Percentiles rank a stretch among this genome's conserved stretches.
Evolutionary conservation across 2,888 invertebrate genomes (phyloP).

Genomic region (Buathra laborator): DNA sequence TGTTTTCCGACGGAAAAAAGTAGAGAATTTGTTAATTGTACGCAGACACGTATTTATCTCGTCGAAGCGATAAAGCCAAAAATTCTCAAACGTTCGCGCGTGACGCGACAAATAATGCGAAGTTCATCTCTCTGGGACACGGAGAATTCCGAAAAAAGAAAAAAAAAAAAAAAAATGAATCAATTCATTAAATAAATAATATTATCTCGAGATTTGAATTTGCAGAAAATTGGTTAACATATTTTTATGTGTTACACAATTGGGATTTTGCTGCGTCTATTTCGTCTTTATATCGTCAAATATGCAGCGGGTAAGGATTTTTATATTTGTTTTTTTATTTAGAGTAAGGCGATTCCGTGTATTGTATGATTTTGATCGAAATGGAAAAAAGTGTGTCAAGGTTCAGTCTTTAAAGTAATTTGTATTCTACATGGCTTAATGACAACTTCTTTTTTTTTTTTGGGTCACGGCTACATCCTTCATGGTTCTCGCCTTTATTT

Average conservation of each 20-base stretch:
- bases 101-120: not conserved
- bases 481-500: not conserved
- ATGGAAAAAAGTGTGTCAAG: conserved; percentile 16
- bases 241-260: conserved; percentile 97
- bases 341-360: not conserved
- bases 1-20: conserved; percentile 1
- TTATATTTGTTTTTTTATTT: not conserved
- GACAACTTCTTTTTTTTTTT: not conserved
- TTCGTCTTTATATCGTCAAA: conserved; percentile 97
- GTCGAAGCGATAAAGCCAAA: not conserved
- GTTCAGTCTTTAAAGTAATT: conserved; percentile 15
- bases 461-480: conserved; percentile 5
- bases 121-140: not conserved
- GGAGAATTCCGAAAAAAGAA: not conserved
- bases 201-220: conserved; percentile 72
- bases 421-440: conserved; percentile 15
- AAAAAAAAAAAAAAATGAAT: not conserved
- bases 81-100: not conserved
- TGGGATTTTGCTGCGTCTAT: conserved; percentile 99
- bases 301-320: conserved; percentile 89
- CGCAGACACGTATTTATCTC: not conserved
- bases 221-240: conserved; percentile 89
- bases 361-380: not conserved
- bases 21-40: not conserved
- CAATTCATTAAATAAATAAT: conserved; percentile 1